Evolutionary conservation across 2,113 vertebrate species (phyloP).

Genomic region (Centrocercus urophasianus): DNA sequence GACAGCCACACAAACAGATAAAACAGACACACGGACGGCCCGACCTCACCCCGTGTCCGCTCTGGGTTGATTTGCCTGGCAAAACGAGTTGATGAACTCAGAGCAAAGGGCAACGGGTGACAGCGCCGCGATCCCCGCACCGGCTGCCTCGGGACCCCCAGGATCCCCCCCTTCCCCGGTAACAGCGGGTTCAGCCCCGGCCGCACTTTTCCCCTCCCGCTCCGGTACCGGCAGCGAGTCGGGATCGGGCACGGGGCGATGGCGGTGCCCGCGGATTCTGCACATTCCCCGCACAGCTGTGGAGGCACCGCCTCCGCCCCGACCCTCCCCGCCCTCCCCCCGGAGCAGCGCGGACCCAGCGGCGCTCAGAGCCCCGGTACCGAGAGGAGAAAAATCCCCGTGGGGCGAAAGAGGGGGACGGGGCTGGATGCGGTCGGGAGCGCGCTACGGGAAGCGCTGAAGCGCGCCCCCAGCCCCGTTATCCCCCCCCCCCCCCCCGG

Average conservation of each 20-base stretch:
- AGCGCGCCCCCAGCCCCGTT: too few species aligned
- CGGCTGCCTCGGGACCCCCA: too few species aligned
- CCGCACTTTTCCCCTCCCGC: too few species aligned
- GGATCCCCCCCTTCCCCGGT: too few species aligned
- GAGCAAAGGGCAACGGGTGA: not conserved
- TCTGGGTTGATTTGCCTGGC: not conserved
- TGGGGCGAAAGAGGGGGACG: not conserved
- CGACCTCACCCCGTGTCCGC: not conserved
- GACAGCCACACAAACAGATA: too few species aligned
- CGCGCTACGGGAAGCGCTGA: too few species aligned
- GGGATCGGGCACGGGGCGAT: not conserved
- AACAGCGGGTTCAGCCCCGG: not conserved
- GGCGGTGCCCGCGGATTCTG: not conserved
- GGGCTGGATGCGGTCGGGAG: not conserved
- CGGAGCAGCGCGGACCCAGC: not conserved
- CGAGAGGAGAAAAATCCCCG: not conserved
- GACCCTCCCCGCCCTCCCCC: too few species aligned
- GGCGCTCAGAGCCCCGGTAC: not conserved
- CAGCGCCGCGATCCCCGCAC: fast-evolving
- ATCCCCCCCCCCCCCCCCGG: too few species aligned
- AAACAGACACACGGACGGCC: not conserved
- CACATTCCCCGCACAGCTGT: not conserved
- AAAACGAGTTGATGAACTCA: not conserved
- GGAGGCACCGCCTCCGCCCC: not conserved
- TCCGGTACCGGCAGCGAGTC: not conserved